Evolutionary conservation across 2,888 invertebrate genomes (phyloP), one percentile per base, ranked within the genome.

Genomic region (Byasa hedistus): DNA sequence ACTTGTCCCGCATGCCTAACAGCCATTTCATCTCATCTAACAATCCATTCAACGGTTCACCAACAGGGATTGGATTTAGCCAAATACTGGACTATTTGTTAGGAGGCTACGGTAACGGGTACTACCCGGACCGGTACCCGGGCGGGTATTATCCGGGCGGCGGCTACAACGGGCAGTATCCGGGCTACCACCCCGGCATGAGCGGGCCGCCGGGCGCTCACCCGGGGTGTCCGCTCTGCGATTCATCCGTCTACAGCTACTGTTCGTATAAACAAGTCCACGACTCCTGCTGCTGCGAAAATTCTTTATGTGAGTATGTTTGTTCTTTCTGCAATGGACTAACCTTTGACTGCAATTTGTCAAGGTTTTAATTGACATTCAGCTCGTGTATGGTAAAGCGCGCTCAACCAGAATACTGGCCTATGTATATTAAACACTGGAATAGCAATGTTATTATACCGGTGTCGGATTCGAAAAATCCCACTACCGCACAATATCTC

Each of bases 191-290:
- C 57, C 77, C 76, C 17, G 80, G 79, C 0, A 73, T 80, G 7
- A 77, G 80, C 0, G 91, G 91, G 1, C 90, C 91, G 0, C 90
- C 91, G 0, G 91, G 91, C 0, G 91, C 89, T 2, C 91, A 91
- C 55, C 80, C 88, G 0, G 91, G 92, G n/a, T 96, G 96, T 74
- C 96, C 96, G 0, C 80, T 94, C 36, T 96, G 96, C 75, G 96
- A 96, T 79, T 94, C 95, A 0, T 96, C 96, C 0, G 96, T 96
- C 5, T 96, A 94, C 82, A 93, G 94, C 73, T 96, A 96, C 82
- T 96, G 96, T 79, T 94, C 94, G 0, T 93, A 95, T 68, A 96
- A 95, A 84, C 89, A 96, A 66, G 90, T 94, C 5, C 96, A 96
- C 75, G 96, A 96, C 77, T 93, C 95, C 0, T 96, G 96, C 79